Base-by-base conservation (phyloP, 2,113 vertebrate genomes). In the Gasterosteus nipponicus region DNA sequence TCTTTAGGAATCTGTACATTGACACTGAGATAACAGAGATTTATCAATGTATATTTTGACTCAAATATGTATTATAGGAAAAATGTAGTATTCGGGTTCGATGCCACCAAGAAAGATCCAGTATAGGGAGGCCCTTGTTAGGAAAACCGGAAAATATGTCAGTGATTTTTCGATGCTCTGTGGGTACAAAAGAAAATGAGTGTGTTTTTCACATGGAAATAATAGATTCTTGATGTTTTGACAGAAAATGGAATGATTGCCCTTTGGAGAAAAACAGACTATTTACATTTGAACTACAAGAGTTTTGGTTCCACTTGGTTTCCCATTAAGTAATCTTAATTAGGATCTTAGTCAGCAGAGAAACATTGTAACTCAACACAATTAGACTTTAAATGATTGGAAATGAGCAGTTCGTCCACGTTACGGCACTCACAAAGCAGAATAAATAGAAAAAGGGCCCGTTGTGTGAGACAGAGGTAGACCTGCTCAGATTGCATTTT, bases 1-100 rank as follows among this genome's bases (percentile, higher is more conserved):
- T 89, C 78, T 84, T 87, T 74, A 83, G 77, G 80, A 77, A 84
- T 87, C 78, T 86, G 79, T 86, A 87, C 85, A 88, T 61, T 82
- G 73, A 84, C 64, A 84, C 78, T 67, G 77, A 89, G 68, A 87
- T 78, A 66, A 82, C 84, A 83, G 58, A 87, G 59, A 86, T 83
- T 82, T 75, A 73, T 80, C 73, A 82, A 64, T 53, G 76, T 74
- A 63, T 59, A 65, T 84, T 68, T 84, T 72, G 71, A 60, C 78
- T 86, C 74, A 85, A 56, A 84, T 53, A 78, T 83, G 69, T 83
- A 78, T 87, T 26, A 26, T 26, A 26, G 22, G 74, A 80, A 80
- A 83, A 87, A 84, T 83, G 60, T 69, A 84, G 57, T 81, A 78
- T 87, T 75, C 78, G 56, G 3, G 44, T 71, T 69, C 60, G 61